Evolutionary conservation across 2,888 invertebrate species (phyloP).

Genomic region (Isotomurus palustris): DNA sequence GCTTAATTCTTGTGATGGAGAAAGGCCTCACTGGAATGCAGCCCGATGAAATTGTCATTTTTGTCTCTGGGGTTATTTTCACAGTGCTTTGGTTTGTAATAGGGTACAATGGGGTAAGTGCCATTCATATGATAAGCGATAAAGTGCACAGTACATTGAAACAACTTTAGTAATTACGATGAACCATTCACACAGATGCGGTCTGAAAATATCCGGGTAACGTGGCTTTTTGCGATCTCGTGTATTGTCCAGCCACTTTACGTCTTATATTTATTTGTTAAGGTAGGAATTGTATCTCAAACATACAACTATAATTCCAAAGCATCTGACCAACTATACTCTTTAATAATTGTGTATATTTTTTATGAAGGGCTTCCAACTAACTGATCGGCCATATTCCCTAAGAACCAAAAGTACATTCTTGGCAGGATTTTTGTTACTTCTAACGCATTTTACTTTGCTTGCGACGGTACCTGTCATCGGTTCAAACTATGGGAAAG

Average conservation of each 20-base stretch:
- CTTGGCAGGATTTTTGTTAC: conserved; percentile 23
- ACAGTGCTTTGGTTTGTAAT: conserved; percentile 34
- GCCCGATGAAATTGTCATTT: conserved; percentile 28
- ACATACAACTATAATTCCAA: not conserved
- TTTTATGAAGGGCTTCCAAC: conserved; percentile 18
- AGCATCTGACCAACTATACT: not conserved
- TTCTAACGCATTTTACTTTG: conserved; percentile 36
- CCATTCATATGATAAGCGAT: not conserved
- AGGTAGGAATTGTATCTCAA: conserved; percentile 11
- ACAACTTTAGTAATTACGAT: no score
- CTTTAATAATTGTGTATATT: not conserved
- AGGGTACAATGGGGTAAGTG: conserved; percentile 37
- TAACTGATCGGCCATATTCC: conserved; percentile 17
- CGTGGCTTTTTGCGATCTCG: conserved; percentile 24
- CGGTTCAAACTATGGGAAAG: conserved; percentile 38
- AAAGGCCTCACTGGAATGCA: conserved; percentile 26
- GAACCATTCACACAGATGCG: conserved; percentile 24
- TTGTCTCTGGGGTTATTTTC: conserved; percentile 29
- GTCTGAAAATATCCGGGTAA: conserved; percentile 25
- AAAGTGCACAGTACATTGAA: not conserved
- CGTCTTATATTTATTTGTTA: conserved; percentile 24
- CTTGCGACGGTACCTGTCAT: conserved; percentile 30
- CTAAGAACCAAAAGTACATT: conserved; percentile 29
- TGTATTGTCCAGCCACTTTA: conserved; percentile 31
- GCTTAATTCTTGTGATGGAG: conserved; percentile 31